A percentile compares a stretch with the other conserved stretches of the same genome.
These are phyloP conservation scores for Caranx melampygus DNA, from an alignment of 2,113 vertebrate species.

Conservation along the genomic window DNA sequence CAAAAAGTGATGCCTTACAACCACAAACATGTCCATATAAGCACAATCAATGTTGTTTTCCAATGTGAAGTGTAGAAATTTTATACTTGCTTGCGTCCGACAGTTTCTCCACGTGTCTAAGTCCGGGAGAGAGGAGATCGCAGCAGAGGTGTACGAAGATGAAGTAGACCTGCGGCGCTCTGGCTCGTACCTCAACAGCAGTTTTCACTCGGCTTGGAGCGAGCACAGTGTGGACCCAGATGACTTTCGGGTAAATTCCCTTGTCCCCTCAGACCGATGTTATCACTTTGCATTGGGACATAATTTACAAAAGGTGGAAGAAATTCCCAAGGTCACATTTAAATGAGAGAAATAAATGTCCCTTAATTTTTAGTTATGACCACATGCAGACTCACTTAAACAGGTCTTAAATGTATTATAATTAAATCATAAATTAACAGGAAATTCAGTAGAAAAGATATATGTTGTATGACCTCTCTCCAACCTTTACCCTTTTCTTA, in stretches of 20 bases:
- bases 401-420: constrained; percentile 44
- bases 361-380: constrained; percentile 39
- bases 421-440: constrained; percentile 42
- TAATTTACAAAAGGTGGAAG: constrained; percentile 35
- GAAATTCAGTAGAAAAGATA: constrained; percentile 22
- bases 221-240: constrained; percentile 93
- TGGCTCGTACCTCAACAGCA: constrained; percentile 91
- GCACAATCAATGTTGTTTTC: background rate
- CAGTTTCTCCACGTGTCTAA: constrained; percentile 88
- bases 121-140: constrained; percentile 88
- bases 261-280: constrained; percentile 41
- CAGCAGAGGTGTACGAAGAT: constrained; percentile 94
- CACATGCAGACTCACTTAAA: constrained; percentile 29
- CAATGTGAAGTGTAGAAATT: background rate
- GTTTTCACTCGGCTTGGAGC: constrained; percentile 93
- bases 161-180: constrained; percentile 90
- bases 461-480: constrained; percentile 42
- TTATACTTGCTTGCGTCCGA: constrained; percentile 16
- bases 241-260: constrained; percentile 92
- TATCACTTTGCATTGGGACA: constrained; percentile 38
- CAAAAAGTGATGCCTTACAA: background rate
- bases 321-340: constrained; percentile 51
- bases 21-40: background rate
- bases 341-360: constrained; percentile 45
- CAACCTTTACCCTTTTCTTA: constrained; percentile 35